Evolutionary conservation across 2,888 invertebrate species (phyloP).

Genomic region (Mellilla xanthometata): DNA sequence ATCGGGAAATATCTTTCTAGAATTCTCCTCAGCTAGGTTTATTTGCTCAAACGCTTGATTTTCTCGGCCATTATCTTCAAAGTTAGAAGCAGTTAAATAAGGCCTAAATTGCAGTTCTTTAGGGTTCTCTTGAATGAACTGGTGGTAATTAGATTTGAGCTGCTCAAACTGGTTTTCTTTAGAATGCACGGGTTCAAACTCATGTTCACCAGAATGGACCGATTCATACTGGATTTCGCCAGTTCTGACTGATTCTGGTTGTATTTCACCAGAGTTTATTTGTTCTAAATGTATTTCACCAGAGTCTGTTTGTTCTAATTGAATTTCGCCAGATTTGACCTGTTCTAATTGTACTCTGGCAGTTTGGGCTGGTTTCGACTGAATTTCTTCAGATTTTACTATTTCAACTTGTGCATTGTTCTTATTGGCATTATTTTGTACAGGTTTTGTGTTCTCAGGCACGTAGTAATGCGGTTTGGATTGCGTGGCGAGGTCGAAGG

Average conservation of each 20-base stretch:
- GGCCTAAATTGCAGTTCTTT: slow-evolving; percentile 10
- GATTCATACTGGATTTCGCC: slow-evolving; percentile 2
- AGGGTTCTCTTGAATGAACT: not conserved
- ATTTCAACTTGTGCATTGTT: too few species aligned
- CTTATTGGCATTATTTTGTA: not conserved
- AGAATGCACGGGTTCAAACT: not conserved
- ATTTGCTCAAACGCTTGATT: slow-evolving; percentile 2
- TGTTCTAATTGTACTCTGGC: not conserved
- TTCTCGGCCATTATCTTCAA: not conserved
- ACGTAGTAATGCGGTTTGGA: slow-evolving; percentile 34
- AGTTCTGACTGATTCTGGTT: slow-evolving; percentile 1
- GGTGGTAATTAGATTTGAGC: not conserved
- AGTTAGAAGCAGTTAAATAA: slow-evolving; percentile 5
- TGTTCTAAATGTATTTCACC: slow-evolving; percentile 3
- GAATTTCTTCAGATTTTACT: not conserved
- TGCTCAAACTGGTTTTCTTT: slow-evolving; percentile 6
- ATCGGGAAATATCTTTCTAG: slow-evolving; percentile 38
- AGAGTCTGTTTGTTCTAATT: not conserved
- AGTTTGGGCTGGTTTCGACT: not conserved
- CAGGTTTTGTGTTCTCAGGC: slow-evolving; percentile 25
- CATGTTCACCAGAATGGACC: not conserved
- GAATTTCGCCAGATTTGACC: not conserved
- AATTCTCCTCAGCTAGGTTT: slow-evolving; percentile 16
- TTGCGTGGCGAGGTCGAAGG: slow-evolving; percentile 29
- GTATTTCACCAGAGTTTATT: not conserved